phyloP scores from a whole-genome alignment of 2,113 vertebrate species.

The Heterotis niloticus region DNA sequence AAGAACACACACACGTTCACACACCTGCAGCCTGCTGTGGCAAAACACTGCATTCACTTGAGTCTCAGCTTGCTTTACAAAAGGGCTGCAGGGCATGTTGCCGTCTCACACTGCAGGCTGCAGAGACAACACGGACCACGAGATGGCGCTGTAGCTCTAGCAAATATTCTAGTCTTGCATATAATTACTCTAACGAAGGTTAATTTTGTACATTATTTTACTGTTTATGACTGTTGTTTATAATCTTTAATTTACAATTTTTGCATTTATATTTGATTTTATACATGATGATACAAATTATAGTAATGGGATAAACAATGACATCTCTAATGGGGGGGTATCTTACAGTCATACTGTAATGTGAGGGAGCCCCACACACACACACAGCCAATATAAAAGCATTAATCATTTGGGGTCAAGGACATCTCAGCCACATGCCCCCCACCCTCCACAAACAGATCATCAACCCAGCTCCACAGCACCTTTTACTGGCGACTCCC shows the following conservation, averaged over 20 bases:
- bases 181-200: neutral
- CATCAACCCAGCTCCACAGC: too few species aligned
- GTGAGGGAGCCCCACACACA: too few species aligned
- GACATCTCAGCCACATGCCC: too few species aligned
- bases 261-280: neutral
- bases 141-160: conserved; percentile 39
- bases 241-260: neutral
- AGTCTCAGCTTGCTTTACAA: neutral
- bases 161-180: neutral
- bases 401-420: too few species aligned
- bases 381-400: too few species aligned
- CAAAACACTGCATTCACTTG: neutral
- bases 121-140: conserved; percentile 31
- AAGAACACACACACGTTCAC: conserved; percentile 46
- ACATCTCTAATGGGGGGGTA: too few species aligned
- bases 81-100: neutral
- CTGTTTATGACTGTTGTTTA: neutral
- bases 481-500: too few species aligned
- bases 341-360: too few species aligned
- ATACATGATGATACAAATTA: too few species aligned
- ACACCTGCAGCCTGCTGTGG: neutral
- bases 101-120: neutral
- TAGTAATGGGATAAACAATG: too few species aligned
- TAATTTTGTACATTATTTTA: neutral
- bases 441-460: too few species aligned